Base-by-base conservation (phyloP, 1,140 invertebrate species). In the Latrodectus geometricus region DNA sequence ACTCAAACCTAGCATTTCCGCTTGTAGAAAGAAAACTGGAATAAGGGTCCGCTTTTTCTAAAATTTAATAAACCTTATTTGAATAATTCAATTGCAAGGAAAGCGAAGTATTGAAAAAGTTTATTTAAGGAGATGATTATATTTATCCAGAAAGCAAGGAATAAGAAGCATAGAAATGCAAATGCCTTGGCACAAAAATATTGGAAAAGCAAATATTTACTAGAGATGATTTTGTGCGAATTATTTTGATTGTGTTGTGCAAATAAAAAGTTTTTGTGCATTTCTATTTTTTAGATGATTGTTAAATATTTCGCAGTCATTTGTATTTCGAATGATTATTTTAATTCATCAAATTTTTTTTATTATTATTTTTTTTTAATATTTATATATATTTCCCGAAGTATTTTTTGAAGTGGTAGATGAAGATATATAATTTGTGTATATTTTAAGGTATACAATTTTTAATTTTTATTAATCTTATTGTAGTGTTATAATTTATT, bases 41-140 rank as follows among this genome's bases (percentile, higher is more conserved):
- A 61, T 61, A 61, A 8, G 17, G 35, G 35, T 35, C 35, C 54
- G 54, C 54, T 61, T 61, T 61, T 61, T 61, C 54, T 61, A 11
- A 61, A 61, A 61, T 61, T 61, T 61, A 61, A 61, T 61, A 61
- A 61, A 61, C 54, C 17, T 61, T 11, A 61, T 61, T 61, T 61
- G 54, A 61, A 61, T 61, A 61, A 61, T 61, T 61, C 54, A 61
- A 61, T 61, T 61, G 54, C 54, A 61, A 17, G 17, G 8, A 61
- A 17, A 14, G 17, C 11, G 54, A 61, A 61, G 54, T 14, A 17
- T 61, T 11, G 17, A 61, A 61, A 61, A 61, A 61, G 54, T 61
- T 61, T 61, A 61, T 61, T 61, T 61, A 61, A 61, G 54, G 54
- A 61, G 35, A 61, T 61, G 54, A 61, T 61, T 61, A 61, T 61